Percentiles rank a stretch among this genome's conserved stretches.
These are phyloP conservation scores for Synergus japonicus DNA, from an alignment of 2,888 invertebrate genomes.

Conservation along the genomic window DNA sequence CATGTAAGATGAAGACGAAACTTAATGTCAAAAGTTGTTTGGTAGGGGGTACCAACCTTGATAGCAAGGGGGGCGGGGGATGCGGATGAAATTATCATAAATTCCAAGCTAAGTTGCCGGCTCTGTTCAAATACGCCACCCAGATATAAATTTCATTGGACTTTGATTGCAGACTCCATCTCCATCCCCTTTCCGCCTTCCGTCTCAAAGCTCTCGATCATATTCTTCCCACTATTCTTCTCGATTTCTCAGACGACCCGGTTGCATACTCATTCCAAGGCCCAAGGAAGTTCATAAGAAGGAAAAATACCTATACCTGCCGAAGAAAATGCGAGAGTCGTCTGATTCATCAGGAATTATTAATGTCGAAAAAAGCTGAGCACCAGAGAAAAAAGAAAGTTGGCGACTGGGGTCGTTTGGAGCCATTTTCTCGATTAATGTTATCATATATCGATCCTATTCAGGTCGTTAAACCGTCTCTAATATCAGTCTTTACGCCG, in stretches of 20 bases:
- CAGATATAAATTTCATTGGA: constrained; percentile 66
- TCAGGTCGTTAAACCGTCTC: constrained; percentile 53
- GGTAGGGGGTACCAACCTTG: constrained; percentile 50
- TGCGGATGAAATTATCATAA: constrained; percentile 63
- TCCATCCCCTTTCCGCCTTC: constrained; percentile 31
- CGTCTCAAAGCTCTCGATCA: constrained; percentile 43
- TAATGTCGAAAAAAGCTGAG: constrained; percentile 49
- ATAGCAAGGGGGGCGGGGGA: constrained; percentile 53
- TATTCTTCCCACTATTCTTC: constrained; percentile 44
- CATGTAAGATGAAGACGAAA: constrained; percentile 47
- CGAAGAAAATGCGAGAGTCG: constrained; percentile 19
- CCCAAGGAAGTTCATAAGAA: constrained; percentile 20
- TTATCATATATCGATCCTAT: constrained; percentile 56
- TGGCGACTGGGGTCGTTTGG: constrained; percentile 39
- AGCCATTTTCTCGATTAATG: constrained; percentile 52
- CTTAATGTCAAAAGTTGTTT: constrained; percentile 60
- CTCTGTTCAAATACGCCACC: constrained; percentile 54
- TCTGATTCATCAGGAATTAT: constrained; percentile 41
- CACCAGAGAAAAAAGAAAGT: constrained; percentile 39
- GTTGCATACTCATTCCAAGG: constrained; percentile 39
- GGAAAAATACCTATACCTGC: constrained; percentile 18
- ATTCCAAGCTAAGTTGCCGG: constrained; percentile 59
- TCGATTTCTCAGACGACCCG: constrained; percentile 48
- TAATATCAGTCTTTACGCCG: constrained; percentile 46
- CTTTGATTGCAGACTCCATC: constrained; percentile 63